Percentiles rank a stretch among this genome's conserved stretches.
Evolutionary conservation across 53 echinoderm and acorn worm species (phyloP).

Genomic region (Temnopleurus reevesii): DNA sequence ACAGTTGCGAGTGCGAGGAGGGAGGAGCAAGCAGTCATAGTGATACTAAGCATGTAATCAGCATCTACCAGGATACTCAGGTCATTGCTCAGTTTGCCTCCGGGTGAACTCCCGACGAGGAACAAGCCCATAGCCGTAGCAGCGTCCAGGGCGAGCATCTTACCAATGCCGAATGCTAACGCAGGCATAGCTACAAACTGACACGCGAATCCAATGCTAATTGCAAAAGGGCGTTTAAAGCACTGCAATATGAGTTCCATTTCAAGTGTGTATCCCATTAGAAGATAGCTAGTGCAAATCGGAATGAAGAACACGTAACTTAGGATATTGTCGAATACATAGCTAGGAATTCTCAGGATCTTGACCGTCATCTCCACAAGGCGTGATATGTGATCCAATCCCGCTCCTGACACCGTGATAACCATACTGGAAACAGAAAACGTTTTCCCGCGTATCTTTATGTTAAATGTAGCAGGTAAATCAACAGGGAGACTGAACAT

Average conservation of each 20-base stretch:
- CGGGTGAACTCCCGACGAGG: constrained; percentile 30
- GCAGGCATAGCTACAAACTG: background rate
- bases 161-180: background rate
- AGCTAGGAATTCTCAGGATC: background rate
- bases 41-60: background rate
- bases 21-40: constrained; percentile 2
- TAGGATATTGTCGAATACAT: background rate
- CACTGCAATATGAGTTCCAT: background rate
- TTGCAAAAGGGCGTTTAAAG: background rate
- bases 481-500: background rate
- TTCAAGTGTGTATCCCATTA: background rate
- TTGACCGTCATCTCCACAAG: background rate
- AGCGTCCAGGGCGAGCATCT: background rate
- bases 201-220: background rate
- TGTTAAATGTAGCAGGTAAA: background rate
- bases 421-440: background rate
- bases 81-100: constrained; percentile 18
- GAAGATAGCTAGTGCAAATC: background rate
- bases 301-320: background rate
- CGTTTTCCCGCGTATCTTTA: background rate
- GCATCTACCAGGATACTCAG: background rate
- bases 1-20: constrained; percentile 8
- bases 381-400: background rate
- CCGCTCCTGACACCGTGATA: background rate
- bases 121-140: background rate